phyloP scores from a whole-genome alignment of 2,888 invertebrate genomes.

The Apeira syringaria region DNA sequence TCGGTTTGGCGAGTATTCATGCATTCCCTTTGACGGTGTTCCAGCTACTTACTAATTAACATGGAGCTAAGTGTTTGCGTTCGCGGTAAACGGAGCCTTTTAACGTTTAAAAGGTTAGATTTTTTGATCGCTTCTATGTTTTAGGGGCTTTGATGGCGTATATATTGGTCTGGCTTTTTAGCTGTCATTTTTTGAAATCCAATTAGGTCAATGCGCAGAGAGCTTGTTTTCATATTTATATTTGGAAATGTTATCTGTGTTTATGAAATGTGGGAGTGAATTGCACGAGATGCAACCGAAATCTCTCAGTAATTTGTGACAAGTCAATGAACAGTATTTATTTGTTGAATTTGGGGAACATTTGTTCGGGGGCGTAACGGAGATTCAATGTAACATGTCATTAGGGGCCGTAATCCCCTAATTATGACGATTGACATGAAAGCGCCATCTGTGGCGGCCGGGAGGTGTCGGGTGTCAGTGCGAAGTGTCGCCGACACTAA shows the following conservation, averaged over 20 bases:
- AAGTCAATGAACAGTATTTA: slow-evolving; percentile 69
- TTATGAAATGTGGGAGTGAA: not conserved
- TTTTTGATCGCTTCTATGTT: slow-evolving; percentile 66
- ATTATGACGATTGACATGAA: slow-evolving; percentile 83
- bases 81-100: slow-evolving; percentile 82
- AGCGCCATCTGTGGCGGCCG: slow-evolving; percentile 76
- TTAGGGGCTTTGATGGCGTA: slow-evolving; percentile 71
- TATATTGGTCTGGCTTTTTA: slow-evolving; percentile 72
- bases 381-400: slow-evolving; percentile 79
- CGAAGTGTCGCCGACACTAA: slow-evolving; percentile 39
- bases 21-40: slow-evolving; percentile 82
- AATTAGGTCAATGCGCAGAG: slow-evolving; percentile 59
- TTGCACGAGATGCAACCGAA: slow-evolving; percentile 18
- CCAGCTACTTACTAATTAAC: slow-evolving; percentile 82
- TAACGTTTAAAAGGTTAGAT: slow-evolving; percentile 77
- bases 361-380: slow-evolving; percentile 76
- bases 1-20: slow-evolving; percentile 78
- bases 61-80: slow-evolving; percentile 81
- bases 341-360: slow-evolving; percentile 56
- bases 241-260: slow-evolving; percentile 3
- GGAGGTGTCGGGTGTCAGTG: slow-evolving; percentile 74
- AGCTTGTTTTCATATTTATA: slow-evolving; percentile 25
- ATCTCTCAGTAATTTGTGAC: slow-evolving; percentile 32
- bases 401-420: slow-evolving; percentile 79
- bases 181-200: slow-evolving; percentile 63